phyloP scores from a whole-genome alignment of 2,113 vertebrate species.

The Heterotilapia buettikoferi region DNA sequence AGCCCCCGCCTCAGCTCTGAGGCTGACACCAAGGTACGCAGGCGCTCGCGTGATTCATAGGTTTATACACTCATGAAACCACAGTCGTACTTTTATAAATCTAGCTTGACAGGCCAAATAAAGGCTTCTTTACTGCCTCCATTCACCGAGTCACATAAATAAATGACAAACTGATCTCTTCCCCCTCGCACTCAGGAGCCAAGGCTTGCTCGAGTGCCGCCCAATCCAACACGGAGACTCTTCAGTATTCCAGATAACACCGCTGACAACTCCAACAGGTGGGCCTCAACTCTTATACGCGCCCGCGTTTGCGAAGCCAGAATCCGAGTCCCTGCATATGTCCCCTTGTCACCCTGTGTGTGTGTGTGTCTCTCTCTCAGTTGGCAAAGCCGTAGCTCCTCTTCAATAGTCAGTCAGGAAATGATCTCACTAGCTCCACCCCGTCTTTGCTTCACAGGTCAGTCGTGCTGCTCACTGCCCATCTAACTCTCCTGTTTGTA shows the following conservation, averaged over 20 bases:
- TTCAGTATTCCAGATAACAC: constrained; percentile 71
- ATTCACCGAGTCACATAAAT: background rate
- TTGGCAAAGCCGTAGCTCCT: constrained; percentile 76
- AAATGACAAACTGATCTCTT: background rate
- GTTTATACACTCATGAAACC: background rate
- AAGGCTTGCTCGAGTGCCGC: constrained; percentile 71
- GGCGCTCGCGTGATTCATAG: background rate
- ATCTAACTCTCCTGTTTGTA: background rate
- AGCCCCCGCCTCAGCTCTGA: constrained; percentile 76
- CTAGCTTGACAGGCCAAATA: background rate
- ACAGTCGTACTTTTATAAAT: background rate
- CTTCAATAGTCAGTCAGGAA: constrained; percentile 70
- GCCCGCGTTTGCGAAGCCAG: background rate
- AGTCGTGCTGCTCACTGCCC: constrained; percentile 43
- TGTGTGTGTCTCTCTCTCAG: constrained; percentile 39
- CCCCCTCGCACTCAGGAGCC: constrained; percentile 60
- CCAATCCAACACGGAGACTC: constrained; percentile 72
- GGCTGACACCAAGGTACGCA: constrained; percentile 66
- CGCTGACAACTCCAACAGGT: constrained; percentile 72
- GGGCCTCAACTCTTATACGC: background rate
- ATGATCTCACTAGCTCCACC: constrained; percentile 67
- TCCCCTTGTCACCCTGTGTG: constrained; percentile 32
- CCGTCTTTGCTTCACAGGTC: constrained; percentile 74
- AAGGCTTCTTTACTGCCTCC: background rate
- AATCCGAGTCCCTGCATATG: constrained; percentile 25